Evolutionary conservation across 2,888 invertebrate genomes (phyloP).

Genomic region (Callyntrura sp.): DNA sequence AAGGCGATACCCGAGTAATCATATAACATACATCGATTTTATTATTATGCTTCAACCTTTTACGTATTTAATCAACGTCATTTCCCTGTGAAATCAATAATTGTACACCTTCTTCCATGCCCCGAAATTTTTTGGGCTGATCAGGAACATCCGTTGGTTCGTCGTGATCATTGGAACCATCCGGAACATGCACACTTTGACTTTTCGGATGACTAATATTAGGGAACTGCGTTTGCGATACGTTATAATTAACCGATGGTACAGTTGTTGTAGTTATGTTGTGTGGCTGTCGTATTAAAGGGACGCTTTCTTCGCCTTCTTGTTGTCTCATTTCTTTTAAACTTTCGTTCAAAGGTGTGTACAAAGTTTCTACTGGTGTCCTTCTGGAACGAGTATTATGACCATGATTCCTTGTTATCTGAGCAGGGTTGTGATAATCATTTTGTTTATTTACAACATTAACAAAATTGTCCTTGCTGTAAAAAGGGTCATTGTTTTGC

Average conservation of each 20-base stretch:
- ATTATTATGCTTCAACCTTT: too few species aligned
- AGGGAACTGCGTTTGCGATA: too few species aligned
- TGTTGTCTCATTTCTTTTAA: background rate
- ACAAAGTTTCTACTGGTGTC: background rate
- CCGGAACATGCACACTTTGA: too few species aligned
- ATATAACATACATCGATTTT: too few species aligned
- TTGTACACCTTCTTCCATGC: too few species aligned
- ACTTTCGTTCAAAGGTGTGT: slow-evolving; percentile 3
- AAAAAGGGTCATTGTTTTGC: background rate
- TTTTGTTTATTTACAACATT: background rate
- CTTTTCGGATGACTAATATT: too few species aligned
- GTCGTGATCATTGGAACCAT: too few species aligned
- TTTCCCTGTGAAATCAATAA: too few species aligned
- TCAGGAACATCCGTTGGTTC: too few species aligned
- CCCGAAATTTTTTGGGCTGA: too few species aligned
- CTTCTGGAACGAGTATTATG: background rate
- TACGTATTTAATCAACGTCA: too few species aligned
- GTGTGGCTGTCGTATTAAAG: background rate
- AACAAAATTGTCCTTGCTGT: background rate
- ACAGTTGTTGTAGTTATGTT: background rate
- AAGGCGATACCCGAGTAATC: too few species aligned
- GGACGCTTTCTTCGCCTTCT: background rate
- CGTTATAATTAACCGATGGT: background rate
- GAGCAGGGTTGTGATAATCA: background rate
- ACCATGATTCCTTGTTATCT: background rate